phyloP scores from a whole-genome alignment of 1,140 invertebrate genomes.

The Stegodyphus mimosarum region DNA sequence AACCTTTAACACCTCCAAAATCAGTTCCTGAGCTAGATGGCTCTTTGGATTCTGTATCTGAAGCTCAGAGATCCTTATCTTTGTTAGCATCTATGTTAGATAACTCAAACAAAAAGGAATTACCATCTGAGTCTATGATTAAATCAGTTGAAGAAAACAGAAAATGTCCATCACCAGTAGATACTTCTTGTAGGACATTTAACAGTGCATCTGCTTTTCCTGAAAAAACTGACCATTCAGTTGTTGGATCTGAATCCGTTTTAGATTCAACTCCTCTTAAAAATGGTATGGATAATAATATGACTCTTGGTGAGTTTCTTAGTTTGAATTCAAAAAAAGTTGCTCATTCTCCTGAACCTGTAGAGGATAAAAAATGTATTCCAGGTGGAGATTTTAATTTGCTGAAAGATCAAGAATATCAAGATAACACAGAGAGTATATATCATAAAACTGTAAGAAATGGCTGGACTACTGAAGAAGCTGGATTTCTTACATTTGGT shows the following conservation, averaged over 20 bases:
- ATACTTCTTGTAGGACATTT: not conserved
- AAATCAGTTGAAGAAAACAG: not conserved
- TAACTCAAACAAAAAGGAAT: not conserved
- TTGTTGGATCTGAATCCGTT: not conserved
- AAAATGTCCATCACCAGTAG: not conserved
- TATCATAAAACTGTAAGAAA: constrained; percentile 70
- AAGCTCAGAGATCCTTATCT: constrained; percentile 9
- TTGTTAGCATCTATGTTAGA: constrained; percentile 24
- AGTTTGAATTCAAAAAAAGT: constrained; percentile 1
- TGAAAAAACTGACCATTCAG: not conserved
- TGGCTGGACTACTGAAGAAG: constrained; percentile 83
- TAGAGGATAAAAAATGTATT: constrained; percentile 9
- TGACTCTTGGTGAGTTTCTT: constrained; percentile 33
- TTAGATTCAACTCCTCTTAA: not conserved
- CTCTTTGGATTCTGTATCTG: not conserved
- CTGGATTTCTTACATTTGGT: constrained; percentile 83
- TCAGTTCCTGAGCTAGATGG: constrained; percentile 29
- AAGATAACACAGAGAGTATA: constrained; percentile 20
- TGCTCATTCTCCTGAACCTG: not conserved
- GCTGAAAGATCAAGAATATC: not conserved
- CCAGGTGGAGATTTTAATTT: not conserved
- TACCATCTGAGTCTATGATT: not conserved
- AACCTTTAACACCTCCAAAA: constrained; percentile 53
- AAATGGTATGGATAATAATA: constrained; percentile 1
- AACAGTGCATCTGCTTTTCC: not conserved